phyloP scores from a whole-genome alignment of 64 coral and sea anemone species.

The Catalaphyllia jardinei region DNA sequence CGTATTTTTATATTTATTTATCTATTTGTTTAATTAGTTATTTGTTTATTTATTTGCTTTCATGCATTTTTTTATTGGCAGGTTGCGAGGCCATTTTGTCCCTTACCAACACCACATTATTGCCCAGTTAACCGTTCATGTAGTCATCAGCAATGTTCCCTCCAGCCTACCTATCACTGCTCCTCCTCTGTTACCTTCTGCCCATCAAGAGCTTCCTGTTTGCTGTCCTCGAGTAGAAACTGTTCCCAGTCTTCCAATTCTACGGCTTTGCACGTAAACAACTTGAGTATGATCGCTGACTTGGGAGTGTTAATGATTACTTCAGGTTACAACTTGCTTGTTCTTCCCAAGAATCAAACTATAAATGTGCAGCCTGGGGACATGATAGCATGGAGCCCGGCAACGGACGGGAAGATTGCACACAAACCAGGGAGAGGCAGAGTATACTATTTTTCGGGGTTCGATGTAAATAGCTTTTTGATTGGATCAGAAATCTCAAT shows the following conservation, averaged over 20 bases:
- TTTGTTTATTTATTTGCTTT: not conserved
- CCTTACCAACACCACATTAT: not conserved
- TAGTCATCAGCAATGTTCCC: not conserved
- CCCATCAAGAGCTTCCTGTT: slow-evolving; percentile 10
- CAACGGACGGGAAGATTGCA: slow-evolving; percentile 45
- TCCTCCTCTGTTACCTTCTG: not conserved
- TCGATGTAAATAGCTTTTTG: not conserved
- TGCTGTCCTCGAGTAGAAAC: not conserved
- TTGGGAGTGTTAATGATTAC: slow-evolving; percentile 48
- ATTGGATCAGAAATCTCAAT: not conserved
- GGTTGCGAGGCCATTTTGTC: slow-evolving; percentile 40
- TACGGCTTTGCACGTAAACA: not conserved
- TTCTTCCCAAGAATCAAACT: slow-evolving; percentile 47
- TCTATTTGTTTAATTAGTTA: not conserved
- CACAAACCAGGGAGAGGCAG: slow-evolving; percentile 18
- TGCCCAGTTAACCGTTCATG: slow-evolving; percentile 40
- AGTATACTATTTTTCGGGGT: slow-evolving; percentile 5
- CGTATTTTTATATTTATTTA: no score
- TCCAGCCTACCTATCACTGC: not conserved
- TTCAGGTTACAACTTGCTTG: slow-evolving; percentile 69
- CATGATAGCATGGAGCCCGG: slow-evolving; percentile 69
- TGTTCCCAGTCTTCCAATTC: not conserved
- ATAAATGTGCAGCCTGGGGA: slow-evolving; percentile 51
- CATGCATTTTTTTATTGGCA: not conserved
- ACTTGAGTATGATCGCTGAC: slow-evolving; percentile 38